These are phyloP conservation scores for Drosophila macrospina DNA, from an alignment of 2,888 invertebrate genomes.

Conservation along the genomic window DNA sequence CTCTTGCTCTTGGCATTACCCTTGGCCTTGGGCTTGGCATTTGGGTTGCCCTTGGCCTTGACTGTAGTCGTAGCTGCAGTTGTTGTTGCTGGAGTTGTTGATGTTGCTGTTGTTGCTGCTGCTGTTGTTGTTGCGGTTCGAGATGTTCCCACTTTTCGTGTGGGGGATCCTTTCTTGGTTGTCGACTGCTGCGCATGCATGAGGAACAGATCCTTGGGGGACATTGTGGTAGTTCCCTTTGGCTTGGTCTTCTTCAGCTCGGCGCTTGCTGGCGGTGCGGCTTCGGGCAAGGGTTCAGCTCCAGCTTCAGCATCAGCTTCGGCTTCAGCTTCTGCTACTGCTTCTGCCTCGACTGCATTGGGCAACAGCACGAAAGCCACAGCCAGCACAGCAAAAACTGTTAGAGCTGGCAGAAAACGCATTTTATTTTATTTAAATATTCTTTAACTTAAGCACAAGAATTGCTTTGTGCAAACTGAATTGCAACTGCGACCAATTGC, in stretches of 20 bases:
- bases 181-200: constrained; percentile 31
- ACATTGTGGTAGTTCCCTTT: constrained; percentile 26
- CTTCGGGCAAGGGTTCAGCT: constrained; percentile 3
- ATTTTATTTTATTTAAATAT: constrained; percentile 16
- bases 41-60: constrained; percentile 9
- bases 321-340: background rate
- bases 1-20: constrained; percentile 3
- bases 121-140: background rate
- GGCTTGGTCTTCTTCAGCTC: constrained; percentile 5
- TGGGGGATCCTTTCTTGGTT: background rate
- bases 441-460: constrained; percentile 4
- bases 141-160: background rate
- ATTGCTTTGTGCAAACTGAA: constrained; percentile 32
- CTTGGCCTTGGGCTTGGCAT: constrained; percentile 6
- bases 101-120: background rate
- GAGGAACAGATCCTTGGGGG: constrained; percentile 46
- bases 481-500: background rate
- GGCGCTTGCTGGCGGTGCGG: background rate
- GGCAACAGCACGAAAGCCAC: background rate
- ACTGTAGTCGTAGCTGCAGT: background rate
- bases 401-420: constrained; percentile 29
- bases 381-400: constrained; percentile 1
- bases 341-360: background rate
- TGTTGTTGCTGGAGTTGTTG: background rate
- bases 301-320: background rate